Evolutionary conservation across 1,140 invertebrate species (phyloP).

Genomic region (Physella acuta): DNA sequence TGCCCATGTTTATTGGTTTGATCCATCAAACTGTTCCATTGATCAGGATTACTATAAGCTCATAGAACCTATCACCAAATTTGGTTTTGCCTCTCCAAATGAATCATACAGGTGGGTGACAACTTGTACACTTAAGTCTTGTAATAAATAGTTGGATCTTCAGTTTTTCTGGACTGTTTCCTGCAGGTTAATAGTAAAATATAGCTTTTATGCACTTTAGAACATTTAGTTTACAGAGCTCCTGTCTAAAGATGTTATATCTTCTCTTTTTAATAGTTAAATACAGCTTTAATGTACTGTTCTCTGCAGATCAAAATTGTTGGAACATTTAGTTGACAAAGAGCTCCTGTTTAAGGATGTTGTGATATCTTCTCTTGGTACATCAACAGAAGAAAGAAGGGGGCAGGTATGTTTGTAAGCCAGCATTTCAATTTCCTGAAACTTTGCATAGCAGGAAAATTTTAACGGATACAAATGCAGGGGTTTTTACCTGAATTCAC

Average conservation of each 20-base stretch:
- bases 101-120: conserved; percentile 34
- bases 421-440: conserved; percentile 32
- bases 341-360: conserved; percentile 7
- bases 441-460: conserved; percentile 28
- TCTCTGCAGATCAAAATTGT: conserved; percentile 13
- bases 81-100: conserved; percentile 33
- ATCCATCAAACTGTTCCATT: conserved; percentile 33
- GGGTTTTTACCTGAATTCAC: no score
- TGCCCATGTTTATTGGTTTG: conserved; percentile 42
- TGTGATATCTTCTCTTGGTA: conserved; percentile 7
- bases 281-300: not conserved
- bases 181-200: no score
- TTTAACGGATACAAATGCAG: no score
- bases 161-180: not conserved
- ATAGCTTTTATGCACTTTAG: no score
- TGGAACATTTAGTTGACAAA: conserved; percentile 15
- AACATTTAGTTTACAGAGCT: not conserved
- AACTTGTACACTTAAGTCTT: not conserved
- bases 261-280: not conserved
- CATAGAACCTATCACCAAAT: conserved; percentile 28
- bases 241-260: not conserved
- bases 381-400: conserved; percentile 14
- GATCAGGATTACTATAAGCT: not conserved
- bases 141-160: no score
- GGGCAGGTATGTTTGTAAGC: conserved; percentile 3